Evolutionary conservation across 2,888 invertebrate species (phyloP), one percentile per base, ranked within the genome.

Genomic region (Thymelicus sylvestris): DNA sequence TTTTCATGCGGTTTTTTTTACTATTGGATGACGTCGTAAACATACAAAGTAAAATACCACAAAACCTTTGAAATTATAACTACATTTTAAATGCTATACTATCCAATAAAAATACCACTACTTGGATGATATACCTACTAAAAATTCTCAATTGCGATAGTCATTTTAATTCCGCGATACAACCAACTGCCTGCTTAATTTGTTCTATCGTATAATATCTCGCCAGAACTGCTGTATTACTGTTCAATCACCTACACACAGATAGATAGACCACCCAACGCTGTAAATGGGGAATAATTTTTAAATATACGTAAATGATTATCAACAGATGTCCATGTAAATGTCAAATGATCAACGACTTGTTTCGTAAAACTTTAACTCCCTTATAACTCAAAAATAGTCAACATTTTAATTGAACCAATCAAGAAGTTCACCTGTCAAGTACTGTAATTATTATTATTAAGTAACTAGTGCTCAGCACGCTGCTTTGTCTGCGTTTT

Each of bases 271-370:
- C 70, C 70, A 71, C 70, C 70, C 70, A 71, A 41, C 61, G 66
- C 1, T 66, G 41, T 71, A 71, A 66, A 71, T 71, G 66, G 55
- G 47, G 52, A 66, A 66, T 52, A 31, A 52, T 67, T 73, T 67
- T 70, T 68, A 60, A 65, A 48, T 62, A 31, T 55, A 62, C 61
- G 48, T 67, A 76, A 80, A 80, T 80, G 80, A 81, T 80, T 80
- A 81, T 72, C 64, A 72, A 79, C 82, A 81, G 80, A 77, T 82
- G 82, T 71, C 63, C n/a, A 44, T 59, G 61, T 71, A 79, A 80
- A 80, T 79, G 80, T 78, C 79, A 79, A 73, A 67, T 52, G 69
- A 15, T 2, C 48, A 66, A 61, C 15, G 67, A 41, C 61, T 55
- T 12, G 55, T 8, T 55, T 55, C 12, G 50, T 55, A 24, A 55